Percentiles rank a stretch among this genome's conserved stretches.
phyloP scores from a whole-genome alignment of 2,113 vertebrate genomes.

The Bufo bufo region DNA sequence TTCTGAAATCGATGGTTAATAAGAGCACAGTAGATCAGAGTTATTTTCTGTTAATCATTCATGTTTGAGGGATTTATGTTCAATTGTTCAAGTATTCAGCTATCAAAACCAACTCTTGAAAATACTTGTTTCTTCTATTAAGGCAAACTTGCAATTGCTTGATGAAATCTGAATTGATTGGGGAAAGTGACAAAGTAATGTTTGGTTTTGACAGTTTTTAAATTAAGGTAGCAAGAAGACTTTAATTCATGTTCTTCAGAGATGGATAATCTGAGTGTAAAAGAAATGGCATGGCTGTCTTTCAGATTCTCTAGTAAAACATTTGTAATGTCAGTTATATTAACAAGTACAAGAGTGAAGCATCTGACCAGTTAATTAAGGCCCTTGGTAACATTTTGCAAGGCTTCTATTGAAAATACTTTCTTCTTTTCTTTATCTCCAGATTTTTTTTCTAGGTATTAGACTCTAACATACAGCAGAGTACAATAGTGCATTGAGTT shows the following conservation, averaged over 20 bases:
- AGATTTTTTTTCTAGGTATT: not conserved
- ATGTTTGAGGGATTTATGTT: slow-evolving; percentile 46
- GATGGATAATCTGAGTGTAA: slow-evolving; percentile 29
- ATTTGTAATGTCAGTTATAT: slow-evolving; percentile 37
- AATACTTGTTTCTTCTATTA: slow-evolving; percentile 48
- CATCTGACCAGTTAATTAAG: slow-evolving; percentile 42
- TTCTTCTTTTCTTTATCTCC: not conserved
- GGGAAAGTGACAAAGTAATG: slow-evolving; percentile 52
- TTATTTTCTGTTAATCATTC: slow-evolving; percentile 33
- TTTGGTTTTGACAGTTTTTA: slow-evolving; percentile 55
- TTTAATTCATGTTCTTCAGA: slow-evolving; percentile 53
- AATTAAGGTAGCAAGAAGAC: slow-evolving; percentile 41
- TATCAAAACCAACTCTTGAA: slow-evolving; percentile 20
- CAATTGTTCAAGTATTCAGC: slow-evolving; percentile 17
- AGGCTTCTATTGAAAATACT: not conserved
- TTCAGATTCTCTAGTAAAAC: slow-evolving; percentile 20
- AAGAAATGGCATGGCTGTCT: slow-evolving; percentile 7
- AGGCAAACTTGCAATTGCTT: slow-evolving; percentile 45
- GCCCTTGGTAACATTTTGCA: not conserved
- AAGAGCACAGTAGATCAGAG: slow-evolving; percentile 11
- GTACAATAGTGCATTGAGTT: not conserved
- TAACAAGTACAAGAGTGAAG: slow-evolving; percentile 2
- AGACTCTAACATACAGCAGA: not conserved
- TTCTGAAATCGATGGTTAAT: slow-evolving; percentile 23
- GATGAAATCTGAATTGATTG: slow-evolving; percentile 49